Conservation (phyloP, 2,888 invertebrate species). For the Cantharis rustica region DNA sequence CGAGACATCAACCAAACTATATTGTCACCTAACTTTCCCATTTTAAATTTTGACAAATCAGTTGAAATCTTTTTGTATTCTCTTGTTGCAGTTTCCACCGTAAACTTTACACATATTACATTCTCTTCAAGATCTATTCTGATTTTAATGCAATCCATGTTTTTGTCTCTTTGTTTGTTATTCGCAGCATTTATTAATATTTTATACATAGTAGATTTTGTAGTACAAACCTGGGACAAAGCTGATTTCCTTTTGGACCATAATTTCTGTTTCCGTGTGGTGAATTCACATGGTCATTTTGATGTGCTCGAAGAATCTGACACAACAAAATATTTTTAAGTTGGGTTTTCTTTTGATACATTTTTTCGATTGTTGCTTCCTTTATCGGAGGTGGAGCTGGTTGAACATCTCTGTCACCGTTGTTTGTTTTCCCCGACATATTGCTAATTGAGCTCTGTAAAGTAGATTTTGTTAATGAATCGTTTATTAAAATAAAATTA, state of each 20-base stretch:
- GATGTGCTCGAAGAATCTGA: slow-evolving; percentile 87
- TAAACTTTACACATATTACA: slow-evolving; percentile 90
- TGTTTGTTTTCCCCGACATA: background rate
- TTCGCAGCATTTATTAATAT: slow-evolving; percentile 99
- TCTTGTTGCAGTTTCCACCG: slow-evolving; percentile 89
- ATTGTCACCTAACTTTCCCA: slow-evolving; percentile 90
- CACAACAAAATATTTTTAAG: slow-evolving; percentile 96
- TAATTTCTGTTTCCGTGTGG: slow-evolving; percentile 71
- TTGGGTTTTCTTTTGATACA: slow-evolving; percentile 98
- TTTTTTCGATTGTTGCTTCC: slow-evolving; percentile 82
- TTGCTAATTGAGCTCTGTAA: background rate
- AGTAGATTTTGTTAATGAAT: background rate
- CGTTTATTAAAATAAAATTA: background rate
- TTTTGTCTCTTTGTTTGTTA: slow-evolving; percentile 91
- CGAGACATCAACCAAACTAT: slow-evolving; percentile 91
- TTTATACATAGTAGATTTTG: slow-evolving; percentile 99
- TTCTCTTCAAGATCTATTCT: slow-evolving; percentile 88
- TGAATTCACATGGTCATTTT: slow-evolving; percentile 93
- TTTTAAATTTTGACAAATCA: slow-evolving; percentile 93
- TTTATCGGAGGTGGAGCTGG: slow-evolving; percentile 45
- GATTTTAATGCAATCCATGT: slow-evolving; percentile 90
- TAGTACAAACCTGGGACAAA: slow-evolving; percentile 97
- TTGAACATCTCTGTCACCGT: background rate
- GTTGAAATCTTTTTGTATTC: slow-evolving; percentile 92
- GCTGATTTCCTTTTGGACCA: slow-evolving; percentile 85